Evolutionary conservation across 1,140 invertebrate genomes (phyloP), one percentile per base, ranked within the genome.

Genomic region (Sitodiplosis mosellana): DNA sequence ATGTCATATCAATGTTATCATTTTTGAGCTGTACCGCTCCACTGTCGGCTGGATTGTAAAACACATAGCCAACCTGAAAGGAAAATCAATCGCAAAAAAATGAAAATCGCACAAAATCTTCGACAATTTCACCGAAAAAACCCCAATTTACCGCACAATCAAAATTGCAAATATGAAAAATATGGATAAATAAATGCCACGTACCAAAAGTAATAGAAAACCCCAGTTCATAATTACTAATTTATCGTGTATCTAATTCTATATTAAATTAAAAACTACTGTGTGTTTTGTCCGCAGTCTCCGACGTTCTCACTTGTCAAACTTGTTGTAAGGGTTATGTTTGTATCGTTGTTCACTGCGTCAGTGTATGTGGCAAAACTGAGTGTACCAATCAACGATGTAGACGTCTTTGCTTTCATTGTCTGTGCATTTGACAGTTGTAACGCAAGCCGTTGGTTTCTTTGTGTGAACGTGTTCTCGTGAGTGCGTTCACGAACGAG

Each of bases 1-100:
- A 71, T 51, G 80, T 79, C 70, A 77, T 78, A 67, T 86, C 82
- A 66, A 89, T 75, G 68, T 86, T 88, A 56, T 76, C 69, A 65
- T 76, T 69, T 48, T 76, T 83, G 55, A 90, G 72, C 58, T 81
- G 69, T 41, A 85, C 73, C 46, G 84, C 84, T 49, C 80, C 84
- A 60, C 79, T 78, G 68, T 78, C 70, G 49, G 71, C 78, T 49
- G 74, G 73, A 63, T 74, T 77, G 56, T 77, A 77, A 65, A 77
- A 75, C 58, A 73, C 61, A 59, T 73, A 69, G 57, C 69, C 71
- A 53, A 79, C 61, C 79, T 81, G 62, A 59, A 77, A 77, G 56
- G 61, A 58, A 66, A 65, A 60, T 34, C 27, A 33, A 51, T 48
- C 27, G 42, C 14, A 15, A 14, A 18, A 5, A 27, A n/a, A n/a